A percentile compares a stretch with the other conserved stretches of the same genome.
These are phyloP conservation scores for Lissocephala sabroskyi DNA, from an alignment of 2,888 invertebrate species.

Conservation along the genomic window DNA sequence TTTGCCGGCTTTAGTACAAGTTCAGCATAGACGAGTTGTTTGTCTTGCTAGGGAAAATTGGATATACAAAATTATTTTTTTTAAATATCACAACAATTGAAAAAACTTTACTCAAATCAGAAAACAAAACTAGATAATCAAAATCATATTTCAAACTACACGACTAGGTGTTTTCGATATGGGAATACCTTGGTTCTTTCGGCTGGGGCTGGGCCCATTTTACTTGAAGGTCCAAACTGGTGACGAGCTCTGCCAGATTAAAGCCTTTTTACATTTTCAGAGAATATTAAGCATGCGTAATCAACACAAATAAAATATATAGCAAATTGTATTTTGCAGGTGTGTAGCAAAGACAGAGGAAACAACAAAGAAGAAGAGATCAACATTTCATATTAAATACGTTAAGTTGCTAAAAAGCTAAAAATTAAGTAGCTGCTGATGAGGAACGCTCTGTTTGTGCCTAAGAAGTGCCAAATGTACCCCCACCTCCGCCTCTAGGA, in stretches of 20 bases:
- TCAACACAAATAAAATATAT: conserved; percentile 25
- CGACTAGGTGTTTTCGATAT: neutral
- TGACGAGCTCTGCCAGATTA: conserved; percentile 66
- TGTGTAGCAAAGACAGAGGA: conserved; percentile 25
- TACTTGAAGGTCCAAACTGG: conserved; percentile 69
- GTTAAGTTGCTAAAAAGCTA: conserved; percentile 25
- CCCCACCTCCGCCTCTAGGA: too few species aligned
- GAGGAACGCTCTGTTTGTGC: neutral
- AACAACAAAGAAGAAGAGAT: conserved; percentile 21
- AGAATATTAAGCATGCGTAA: conserved; percentile 39
- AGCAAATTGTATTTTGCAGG: conserved; percentile 4
- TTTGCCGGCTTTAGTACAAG: conserved; percentile 76
- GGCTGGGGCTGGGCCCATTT: conserved; percentile 14
- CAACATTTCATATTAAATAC: conserved; percentile 28
- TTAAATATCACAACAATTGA: neutral
- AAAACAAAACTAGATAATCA: neutral
- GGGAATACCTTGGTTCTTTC: conserved; percentile 13
- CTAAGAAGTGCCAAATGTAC: too few species aligned
- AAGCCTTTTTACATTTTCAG: conserved; percentile 43
- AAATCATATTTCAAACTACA: neutral
- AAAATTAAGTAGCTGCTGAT: neutral
- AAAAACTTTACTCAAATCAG: neutral
- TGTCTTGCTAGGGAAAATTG: conserved; percentile 73
- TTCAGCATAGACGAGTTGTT: conserved; percentile 83
- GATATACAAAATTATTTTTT: conserved; percentile 2